phyloP scores from a whole-genome alignment of 1,140 invertebrate species.

The Plutomurus gul region DNA sequence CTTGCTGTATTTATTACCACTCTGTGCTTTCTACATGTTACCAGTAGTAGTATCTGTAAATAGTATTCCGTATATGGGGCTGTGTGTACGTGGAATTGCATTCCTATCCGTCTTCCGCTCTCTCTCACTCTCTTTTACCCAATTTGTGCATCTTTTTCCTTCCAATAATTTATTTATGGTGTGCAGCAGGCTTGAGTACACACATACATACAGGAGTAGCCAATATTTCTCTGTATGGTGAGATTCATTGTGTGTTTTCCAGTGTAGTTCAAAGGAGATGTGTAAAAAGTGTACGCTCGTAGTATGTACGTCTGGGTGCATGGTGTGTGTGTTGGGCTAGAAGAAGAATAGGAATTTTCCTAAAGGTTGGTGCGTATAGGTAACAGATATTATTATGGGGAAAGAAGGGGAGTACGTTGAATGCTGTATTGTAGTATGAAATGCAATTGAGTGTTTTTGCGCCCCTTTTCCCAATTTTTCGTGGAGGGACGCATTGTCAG shows the following conservation, averaged over 20 bases:
- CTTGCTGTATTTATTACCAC: background rate
- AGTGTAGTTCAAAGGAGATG: background rate
- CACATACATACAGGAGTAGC: background rate
- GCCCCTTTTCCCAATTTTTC: background rate
- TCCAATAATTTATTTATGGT: conserved; percentile 23
- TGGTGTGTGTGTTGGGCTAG: background rate
- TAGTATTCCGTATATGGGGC: background rate
- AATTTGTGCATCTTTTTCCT: conserved; percentile 11
- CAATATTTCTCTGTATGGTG: background rate
- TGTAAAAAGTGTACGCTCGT: background rate
- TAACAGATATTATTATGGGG: too few species aligned
- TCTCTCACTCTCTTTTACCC: background rate
- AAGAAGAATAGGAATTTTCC: background rate
- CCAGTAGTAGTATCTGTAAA: background rate
- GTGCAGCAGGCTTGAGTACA: background rate
- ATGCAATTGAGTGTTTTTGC: conserved; percentile 20
- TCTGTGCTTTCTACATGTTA: background rate
- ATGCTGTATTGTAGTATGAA: background rate
- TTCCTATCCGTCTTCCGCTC: background rate
- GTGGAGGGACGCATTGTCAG: background rate
- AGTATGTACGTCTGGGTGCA: background rate
- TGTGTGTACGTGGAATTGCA: background rate
- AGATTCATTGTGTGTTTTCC: background rate
- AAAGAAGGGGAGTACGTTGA: background rate
- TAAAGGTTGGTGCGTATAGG: too few species aligned